These are phyloP conservation scores for Melipona bicolor DNA, from an alignment of 2,888 invertebrate species.

Conservation along the genomic window DNA sequence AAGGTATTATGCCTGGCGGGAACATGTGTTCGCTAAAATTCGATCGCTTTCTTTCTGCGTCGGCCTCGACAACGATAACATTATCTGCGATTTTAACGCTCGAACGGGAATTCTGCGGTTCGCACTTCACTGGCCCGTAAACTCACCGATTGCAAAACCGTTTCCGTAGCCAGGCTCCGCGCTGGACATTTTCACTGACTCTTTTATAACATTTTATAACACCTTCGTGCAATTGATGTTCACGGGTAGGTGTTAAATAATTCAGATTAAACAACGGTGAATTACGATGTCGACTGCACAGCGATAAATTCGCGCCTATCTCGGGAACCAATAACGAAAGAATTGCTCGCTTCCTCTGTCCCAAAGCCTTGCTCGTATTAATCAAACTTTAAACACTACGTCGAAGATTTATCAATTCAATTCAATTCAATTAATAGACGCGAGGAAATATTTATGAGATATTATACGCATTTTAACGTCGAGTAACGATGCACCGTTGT, in stretches of 20 bases:
- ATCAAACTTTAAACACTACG: too few species aligned
- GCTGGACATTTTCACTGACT: constrained; percentile 19
- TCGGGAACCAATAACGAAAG: not conserved
- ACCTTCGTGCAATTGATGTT: not conserved
- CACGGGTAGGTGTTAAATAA: not conserved
- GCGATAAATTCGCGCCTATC: not conserved
- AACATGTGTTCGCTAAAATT: constrained; percentile 60
- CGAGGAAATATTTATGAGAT: too few species aligned
- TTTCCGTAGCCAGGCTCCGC: not conserved
- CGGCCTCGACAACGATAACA: constrained; percentile 45
- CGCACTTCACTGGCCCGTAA: constrained; percentile 58
- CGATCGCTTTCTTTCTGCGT: constrained; percentile 52
- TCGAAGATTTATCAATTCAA: too few species aligned
- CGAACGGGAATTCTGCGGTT: constrained; percentile 45
- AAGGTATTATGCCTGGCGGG: constrained; percentile 54
- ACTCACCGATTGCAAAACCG: constrained; percentile 45
- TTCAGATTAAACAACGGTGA: not conserved
- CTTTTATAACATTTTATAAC: not conserved
- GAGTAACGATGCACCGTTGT: too few species aligned
- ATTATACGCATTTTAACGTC: too few species aligned
- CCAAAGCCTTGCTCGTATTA: too few species aligned
- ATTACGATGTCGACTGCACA: not conserved
- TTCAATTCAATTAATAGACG: too few species aligned
- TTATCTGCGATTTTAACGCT: constrained; percentile 62
- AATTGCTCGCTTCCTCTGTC: too few species aligned